Base-by-base conservation (phyloP, 2,113 vertebrate species). In the Anolis carolinensis region DNA sequence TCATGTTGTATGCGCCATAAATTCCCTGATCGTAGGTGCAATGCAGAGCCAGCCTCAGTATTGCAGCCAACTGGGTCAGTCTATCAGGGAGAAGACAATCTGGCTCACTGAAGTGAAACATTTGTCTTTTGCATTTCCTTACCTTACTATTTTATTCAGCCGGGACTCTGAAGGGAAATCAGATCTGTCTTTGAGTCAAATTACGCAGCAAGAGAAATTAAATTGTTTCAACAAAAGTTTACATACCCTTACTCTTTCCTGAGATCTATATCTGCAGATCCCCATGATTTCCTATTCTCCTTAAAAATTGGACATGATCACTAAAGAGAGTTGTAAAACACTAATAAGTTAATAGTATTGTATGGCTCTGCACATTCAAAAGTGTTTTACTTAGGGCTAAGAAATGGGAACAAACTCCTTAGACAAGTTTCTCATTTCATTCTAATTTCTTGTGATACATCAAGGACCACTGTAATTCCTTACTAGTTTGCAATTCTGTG, bases 181-280 rank as follows among this genome's bases (percentile, higher is more conserved):
- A 3, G 82, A 0, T 0, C 59, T 0, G 52, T 82, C 59, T 87
- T 79, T 0, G 0, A 85, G 76, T 84, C 5, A 0, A 14, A 82
- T 73, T 7, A 59, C 50, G 48, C 70, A 94, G 85, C 63, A 32
- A 52, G 79, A 52, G 83, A 65, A 0, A 0, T 79, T 0, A 52
- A 63, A 70, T 70, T 93, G 85, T 92, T 94, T 94, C 91, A 95
- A 63, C 88, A 81, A 87, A 87, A 92, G 90, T 94, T 94, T 92
- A 93, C 79, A 71, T 62, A 62, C 84, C 90, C 81, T 92, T 82
- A 85, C 0, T 84, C 82, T 90, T 95, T 93, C 89, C 92, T 93
- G 90, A 90, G 90, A 75, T 87, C 89, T 92, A 86, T 94, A 87
- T 94, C 94, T 92, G 83, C 82, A 81, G 88, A 75, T 77, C 87